Evolutionary conservation across 2,888 invertebrate genomes (phyloP), one percentile per base, ranked within the genome.

Genomic region (Alloscopus bannaensis): DNA sequence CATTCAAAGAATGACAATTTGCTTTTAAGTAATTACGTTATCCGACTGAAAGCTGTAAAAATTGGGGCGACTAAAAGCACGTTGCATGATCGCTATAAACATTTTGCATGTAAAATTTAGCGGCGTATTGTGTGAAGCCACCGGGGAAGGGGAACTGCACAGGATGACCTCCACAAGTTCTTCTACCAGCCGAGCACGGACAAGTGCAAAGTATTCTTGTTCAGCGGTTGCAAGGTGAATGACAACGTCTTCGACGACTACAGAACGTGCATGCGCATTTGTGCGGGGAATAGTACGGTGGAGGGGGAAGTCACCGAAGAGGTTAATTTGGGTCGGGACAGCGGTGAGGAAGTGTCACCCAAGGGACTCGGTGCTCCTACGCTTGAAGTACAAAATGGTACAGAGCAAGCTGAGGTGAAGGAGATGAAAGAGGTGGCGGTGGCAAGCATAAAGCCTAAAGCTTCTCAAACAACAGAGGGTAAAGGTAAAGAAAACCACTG

Each of bases 191-290:
- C 78, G 20, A 55, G 65, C n/a, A 18, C 76, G 20, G 62, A 80
- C 42, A 76, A 64, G 42, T 84, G 83, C 45, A 42, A 29, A 18
- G 18, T 68, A 13, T 84, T 84, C 64, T 22, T 72, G 16, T 83
- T 62, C 45, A 75, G 82, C 18, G 84, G 84, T 28, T 82, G 83
- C 57, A 57, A 47, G 20, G 72, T 60, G 6, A 84, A 84, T 65
- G 69, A 76, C 13, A 84, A 84, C 68, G 65, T 73, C 13, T 84
- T 84, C 52, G 69, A 73, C 52, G 75, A 73, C n/a, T 45, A 24
- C 20, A 18, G 45, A 8, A 42, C 64, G 18, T 84, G 84, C 80
- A 81, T 84, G 81, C 52, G 45, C 28, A 52, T 66, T 47, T 84
- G 84, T 45, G 60, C 75, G 3, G 40, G 78, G 42, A 83, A 83